Evolutionary conservation across 1,140 invertebrate species (phyloP).

Genomic region (Drosophila aff.): DNA sequence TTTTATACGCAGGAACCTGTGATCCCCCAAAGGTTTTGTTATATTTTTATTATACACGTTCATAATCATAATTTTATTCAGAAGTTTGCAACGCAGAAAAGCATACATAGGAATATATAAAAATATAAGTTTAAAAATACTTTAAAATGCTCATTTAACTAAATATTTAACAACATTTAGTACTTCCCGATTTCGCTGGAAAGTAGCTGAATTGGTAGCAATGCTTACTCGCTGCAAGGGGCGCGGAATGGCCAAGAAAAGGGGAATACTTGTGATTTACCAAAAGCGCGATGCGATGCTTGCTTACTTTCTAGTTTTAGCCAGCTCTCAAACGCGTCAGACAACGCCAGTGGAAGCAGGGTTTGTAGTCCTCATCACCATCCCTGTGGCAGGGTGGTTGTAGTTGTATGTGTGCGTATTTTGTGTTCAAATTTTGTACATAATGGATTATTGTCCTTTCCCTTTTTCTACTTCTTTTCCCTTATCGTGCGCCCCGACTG

Average conservation of each 20-base stretch:
- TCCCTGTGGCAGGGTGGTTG: slow-evolving; percentile 23
- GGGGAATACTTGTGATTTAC: slow-evolving; percentile 57
- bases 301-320: slow-evolving; percentile 58
- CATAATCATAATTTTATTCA: too few relatives aligned
- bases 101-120: too few relatives aligned
- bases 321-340: slow-evolving; percentile 64
- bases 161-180: too few relatives aligned
- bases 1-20: neutral
- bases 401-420: slow-evolving; percentile 44
- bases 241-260: slow-evolving; percentile 27
- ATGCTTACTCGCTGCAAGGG: slow-evolving; percentile 4
- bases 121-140: too few relatives aligned
- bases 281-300: slow-evolving; percentile 51
- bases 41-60: too few relatives aligned
- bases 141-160: too few relatives aligned
- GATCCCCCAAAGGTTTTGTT: too few relatives aligned
- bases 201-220: neutral
- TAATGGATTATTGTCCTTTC: slow-evolving; percentile 85
- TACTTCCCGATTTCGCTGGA: neutral
- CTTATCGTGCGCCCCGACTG: slow-evolving; percentile 59
- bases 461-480: slow-evolving; percentile 71
- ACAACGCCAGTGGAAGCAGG: slow-evolving; percentile 40
- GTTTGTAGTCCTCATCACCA: slow-evolving; percentile 20
- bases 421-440: slow-evolving; percentile 83
- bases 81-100: neutral